A percentile compares a stretch with the other conserved stretches of the same genome.
Conservation (phyloP, 2,797 vertebrate genomes). For the Tympanoctomys barrerae region DNA sequence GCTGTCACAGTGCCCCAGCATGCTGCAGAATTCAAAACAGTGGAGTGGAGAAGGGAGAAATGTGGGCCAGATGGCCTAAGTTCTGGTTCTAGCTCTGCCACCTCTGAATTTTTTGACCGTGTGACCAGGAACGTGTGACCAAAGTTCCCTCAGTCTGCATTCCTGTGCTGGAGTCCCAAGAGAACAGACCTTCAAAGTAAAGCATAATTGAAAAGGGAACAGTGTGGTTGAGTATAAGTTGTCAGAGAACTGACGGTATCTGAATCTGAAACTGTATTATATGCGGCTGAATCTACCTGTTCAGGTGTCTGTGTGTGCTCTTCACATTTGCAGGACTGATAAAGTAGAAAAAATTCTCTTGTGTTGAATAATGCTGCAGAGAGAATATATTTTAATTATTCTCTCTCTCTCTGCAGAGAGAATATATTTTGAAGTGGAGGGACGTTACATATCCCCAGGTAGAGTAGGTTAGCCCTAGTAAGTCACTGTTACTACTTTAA, state of each 20-base stretch:
- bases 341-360: conserved; percentile 9
- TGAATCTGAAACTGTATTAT: conserved; percentile 9
- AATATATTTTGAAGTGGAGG: neutral
- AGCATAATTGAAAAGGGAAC: neutral
- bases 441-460: neutral
- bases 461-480: neutral
- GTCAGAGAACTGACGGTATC: neutral
- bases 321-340: conserved; percentile 1
- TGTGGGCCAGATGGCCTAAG: neutral
- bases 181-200: neutral
- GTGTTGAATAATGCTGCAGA: neutral
- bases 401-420: neutral
- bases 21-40: neutral
- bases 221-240: neutral
- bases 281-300: neutral
- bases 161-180: neutral
- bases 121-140: neutral
- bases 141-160: neutral
- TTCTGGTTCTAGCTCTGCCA: neutral
- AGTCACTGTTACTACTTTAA: neutral
- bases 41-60: neutral
- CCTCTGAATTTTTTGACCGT: neutral
- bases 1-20: neutral
- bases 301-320: neutral
- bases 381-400: conserved; percentile 24